Evolutionary conservation across 2,888 invertebrate species (phyloP), one percentile per base, ranked within the genome.

Genomic region (Agrenia bidenticulata): DNA sequence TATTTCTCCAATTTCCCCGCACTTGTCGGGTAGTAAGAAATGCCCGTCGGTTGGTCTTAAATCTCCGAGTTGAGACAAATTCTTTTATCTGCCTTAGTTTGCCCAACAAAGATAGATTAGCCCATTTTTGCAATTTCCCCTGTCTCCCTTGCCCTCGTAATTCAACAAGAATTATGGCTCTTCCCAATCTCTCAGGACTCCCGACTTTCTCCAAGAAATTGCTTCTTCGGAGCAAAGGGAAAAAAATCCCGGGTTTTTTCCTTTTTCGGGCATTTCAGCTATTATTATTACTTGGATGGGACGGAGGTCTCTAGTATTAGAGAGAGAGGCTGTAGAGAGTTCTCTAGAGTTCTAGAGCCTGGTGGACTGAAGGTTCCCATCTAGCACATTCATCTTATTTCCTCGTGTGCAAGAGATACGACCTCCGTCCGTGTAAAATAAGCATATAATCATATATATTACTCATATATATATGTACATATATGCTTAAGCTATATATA

Each of bases 111-210:
- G 89, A 89, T 89, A 89, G 89, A 89, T 89, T 88, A 88, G 88
- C 86, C 78, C 89, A 89, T 89, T 89, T 89, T 89, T 89, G 89
- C 89, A 89, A 89, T 76, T 89, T 89, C 89, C 89, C 88, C 89
- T 89, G 89, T 89, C 89, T 89, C 89, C 89, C 88, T 88, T 88
- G 87, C 85, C 87, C 86, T 87, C 88, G 87, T 89, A 89, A 89
- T 89, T 87, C 86, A 83, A 84, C 82, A 87, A 89, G 89, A 89
- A 87, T 88, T 89, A 89, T 88, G 85, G 86, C 83, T 83, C 69
- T 69, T 69, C 69, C 70, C 73, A 76, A 76, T 76, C 76, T 76
- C 76, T 69, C 72, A 70, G 76, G 76, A 76, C 76, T 63, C 67
- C 62, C 58, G 55, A 53, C 64, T 59, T 49, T 57, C 21, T 61